These are phyloP conservation scores for Colius striatus DNA, from an alignment of 2,113 vertebrate genomes.

Conservation along the genomic window DNA sequence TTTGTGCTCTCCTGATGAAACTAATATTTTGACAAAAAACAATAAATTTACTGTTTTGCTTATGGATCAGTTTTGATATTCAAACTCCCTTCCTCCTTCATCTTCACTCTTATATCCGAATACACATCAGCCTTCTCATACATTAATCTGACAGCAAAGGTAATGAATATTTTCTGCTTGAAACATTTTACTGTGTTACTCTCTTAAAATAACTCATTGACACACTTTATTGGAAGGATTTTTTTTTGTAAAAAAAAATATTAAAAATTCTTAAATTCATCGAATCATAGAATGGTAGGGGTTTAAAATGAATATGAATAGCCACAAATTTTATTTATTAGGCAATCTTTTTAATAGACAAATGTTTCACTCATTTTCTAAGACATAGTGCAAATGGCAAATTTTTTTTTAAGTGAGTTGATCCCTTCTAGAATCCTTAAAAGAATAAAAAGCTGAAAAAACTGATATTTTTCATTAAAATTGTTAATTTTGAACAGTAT, in stretches of 20 bases:
- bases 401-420: background rate
- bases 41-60: background rate
- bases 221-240: background rate
- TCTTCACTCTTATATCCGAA: background rate
- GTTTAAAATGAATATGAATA: background rate
- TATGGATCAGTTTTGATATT: background rate
- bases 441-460: background rate
- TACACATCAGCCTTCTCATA: background rate
- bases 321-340: background rate
- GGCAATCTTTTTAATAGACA: background rate
- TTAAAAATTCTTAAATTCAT: background rate
- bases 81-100: background rate
- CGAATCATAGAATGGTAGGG: too few relatives aligned
- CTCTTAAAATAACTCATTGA: background rate
- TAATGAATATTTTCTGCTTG: background rate
- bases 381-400: background rate
- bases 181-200: background rate
- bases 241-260: background rate
- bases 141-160: background rate
- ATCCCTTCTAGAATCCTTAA: background rate
- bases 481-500: background rate
- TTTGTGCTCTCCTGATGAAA: background rate
- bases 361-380: background rate
- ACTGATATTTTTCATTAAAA: background rate
- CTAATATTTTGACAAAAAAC: background rate